Percentiles rank a stretch among this genome's conserved stretches.
Evolutionary conservation across 2,888 invertebrate genomes (phyloP).

Genomic region (Phortica magna): DNA sequence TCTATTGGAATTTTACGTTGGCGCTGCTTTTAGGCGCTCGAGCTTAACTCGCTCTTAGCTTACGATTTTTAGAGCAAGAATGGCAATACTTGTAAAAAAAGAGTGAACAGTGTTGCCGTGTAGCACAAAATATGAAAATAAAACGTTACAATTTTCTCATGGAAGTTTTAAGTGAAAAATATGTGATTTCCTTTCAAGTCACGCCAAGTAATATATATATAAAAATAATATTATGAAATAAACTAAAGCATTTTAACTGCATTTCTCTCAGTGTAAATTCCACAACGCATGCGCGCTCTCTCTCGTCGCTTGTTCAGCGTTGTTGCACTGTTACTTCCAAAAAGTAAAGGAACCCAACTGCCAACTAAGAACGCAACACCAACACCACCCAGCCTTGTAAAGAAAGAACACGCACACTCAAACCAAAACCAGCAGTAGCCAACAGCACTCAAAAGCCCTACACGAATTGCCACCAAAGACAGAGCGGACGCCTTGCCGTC

Average conservation of each 20-base stretch:
- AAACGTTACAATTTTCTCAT: neutral
- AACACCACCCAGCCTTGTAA: neutral
- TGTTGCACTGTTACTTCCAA: neutral
- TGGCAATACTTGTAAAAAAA: neutral
- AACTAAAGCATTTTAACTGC: too few relatives aligned
- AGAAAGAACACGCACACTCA: neutral
- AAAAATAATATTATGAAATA: too few relatives aligned
- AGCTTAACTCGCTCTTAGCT: constrained; percentile 8
- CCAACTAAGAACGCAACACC: neutral
- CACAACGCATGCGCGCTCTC: constrained; percentile 23
- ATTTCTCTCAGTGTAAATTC: too few relatives aligned
- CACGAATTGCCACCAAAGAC: neutral
- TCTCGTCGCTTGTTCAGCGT: neutral
- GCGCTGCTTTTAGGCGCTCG: neutral
- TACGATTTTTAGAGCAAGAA: neutral
- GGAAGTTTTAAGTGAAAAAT: too few relatives aligned
- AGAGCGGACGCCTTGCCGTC: neutral
- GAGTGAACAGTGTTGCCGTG: neutral
- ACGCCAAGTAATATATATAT: too few relatives aligned
- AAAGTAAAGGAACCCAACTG: neutral
- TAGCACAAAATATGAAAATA: neutral
- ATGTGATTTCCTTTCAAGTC: too few relatives aligned
- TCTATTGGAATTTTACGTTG: constrained; percentile 14
- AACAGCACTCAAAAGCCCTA: neutral
- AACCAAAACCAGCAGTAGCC: neutral